Conservation (phyloP, 2,113 vertebrate genomes). For the Columba livia region DNA sequence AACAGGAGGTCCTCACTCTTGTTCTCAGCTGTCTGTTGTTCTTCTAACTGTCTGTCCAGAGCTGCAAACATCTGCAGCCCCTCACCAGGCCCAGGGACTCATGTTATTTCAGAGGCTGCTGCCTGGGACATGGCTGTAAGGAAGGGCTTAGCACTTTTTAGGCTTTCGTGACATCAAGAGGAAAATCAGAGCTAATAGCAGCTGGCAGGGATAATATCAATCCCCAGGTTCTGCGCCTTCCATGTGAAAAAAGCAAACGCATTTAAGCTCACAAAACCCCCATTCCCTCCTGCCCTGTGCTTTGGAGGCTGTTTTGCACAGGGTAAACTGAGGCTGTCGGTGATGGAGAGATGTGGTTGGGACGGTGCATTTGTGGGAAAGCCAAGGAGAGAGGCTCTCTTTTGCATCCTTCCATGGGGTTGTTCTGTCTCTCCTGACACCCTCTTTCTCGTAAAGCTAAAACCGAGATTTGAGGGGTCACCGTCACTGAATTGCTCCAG, state of each 20-base stretch:
- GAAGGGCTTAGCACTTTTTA: background rate
- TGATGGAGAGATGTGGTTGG: background rate
- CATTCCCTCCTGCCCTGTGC: background rate
- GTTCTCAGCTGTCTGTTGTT: background rate
- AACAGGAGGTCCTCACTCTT: background rate
- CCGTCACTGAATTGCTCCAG: background rate
- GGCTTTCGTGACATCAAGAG: background rate
- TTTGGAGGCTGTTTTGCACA: background rate
- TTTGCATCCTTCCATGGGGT: background rate
- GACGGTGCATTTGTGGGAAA: background rate
- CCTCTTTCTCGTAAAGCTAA: background rate
- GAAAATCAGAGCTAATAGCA: background rate
- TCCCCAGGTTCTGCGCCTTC: background rate
- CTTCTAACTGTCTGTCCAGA: background rate
- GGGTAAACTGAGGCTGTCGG: background rate
- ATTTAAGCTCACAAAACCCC: background rate
- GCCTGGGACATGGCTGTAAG: background rate
- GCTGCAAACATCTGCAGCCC: background rate
- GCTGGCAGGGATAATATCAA: background rate
- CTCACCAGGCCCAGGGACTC: background rate
- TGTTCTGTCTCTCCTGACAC: background rate
- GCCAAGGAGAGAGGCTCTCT: background rate
- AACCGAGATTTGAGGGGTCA: background rate
- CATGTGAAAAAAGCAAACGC: rapidly evolving
- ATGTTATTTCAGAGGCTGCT: background rate